These are phyloP conservation scores for Rhinolophus ferrumequinum DNA, from an alignment of 2,113 vertebrate genomes.

Conservation along the genomic window DNA sequence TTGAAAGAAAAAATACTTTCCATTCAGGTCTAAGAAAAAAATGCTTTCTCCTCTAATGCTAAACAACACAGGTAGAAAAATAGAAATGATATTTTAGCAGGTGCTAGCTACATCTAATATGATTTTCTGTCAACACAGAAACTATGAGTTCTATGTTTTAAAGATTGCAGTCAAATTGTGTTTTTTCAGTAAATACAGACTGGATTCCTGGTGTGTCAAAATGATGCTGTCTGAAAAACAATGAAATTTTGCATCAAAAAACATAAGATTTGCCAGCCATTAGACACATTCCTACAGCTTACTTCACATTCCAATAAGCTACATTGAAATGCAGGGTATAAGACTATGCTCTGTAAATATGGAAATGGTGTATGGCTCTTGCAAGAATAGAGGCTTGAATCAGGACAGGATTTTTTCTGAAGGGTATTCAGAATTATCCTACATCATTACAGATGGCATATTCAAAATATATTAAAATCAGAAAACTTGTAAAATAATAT, in stretches of 20 bases:
- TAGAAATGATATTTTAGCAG: conserved; percentile 50
- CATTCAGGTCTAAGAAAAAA: neutral
- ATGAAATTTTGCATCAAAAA: conserved; percentile 49
- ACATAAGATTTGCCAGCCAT: conserved; percentile 37
- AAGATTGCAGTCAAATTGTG: conserved; percentile 59
- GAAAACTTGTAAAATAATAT: neutral
- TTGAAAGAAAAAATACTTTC: neutral
- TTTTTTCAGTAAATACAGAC: conserved; percentile 61
- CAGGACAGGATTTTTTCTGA: neutral
- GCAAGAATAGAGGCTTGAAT: neutral
- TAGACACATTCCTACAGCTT: neutral
- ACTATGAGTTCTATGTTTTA: conserved; percentile 51
- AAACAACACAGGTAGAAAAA: conserved; percentile 32
- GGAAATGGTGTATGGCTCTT: neutral
- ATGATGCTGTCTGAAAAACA: conserved; percentile 56
- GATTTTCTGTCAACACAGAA: conserved; percentile 63
- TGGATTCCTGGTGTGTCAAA: conserved; percentile 54
- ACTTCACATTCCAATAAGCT: conserved; percentile 36
- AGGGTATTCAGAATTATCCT: neutral
- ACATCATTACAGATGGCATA: neutral
- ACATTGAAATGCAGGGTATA: neutral
- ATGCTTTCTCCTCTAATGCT: neutral
- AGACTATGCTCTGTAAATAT: neutral
- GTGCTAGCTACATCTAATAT: neutral
- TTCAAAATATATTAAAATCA: conserved; percentile 2